Evolutionary conservation across 2,113 vertebrate genomes (phyloP).

Genomic region (Salminus brasiliensis): DNA sequence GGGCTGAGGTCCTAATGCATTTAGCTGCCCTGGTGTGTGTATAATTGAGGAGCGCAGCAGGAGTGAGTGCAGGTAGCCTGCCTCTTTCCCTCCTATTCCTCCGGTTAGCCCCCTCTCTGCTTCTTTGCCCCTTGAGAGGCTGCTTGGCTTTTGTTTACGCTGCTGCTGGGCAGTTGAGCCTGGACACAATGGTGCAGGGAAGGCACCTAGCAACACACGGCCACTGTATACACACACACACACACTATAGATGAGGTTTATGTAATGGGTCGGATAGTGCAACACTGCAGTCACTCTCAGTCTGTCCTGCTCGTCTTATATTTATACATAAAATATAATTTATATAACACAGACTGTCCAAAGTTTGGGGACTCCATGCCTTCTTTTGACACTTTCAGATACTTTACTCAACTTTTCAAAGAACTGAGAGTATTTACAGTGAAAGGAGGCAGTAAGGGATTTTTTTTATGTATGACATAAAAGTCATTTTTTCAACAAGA

Average conservation of each 20-base stretch:
- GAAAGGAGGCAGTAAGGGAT: no score
- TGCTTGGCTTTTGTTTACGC: slow-evolving; percentile 43
- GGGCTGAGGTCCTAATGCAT: slow-evolving; percentile 43
- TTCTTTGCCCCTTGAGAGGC: slow-evolving; percentile 31
- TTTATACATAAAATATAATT: no score
- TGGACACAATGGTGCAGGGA: slow-evolving; percentile 16
- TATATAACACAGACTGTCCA: no score
- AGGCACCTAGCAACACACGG: slow-evolving; percentile 13
- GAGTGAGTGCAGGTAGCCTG: slow-evolving; percentile 40
- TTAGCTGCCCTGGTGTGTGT: slow-evolving; percentile 49
- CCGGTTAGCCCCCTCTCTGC: slow-evolving; percentile 9
- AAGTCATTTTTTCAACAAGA: no score
- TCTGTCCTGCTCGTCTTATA: no score
- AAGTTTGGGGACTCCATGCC: no score
- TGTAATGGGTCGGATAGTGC: not conserved
- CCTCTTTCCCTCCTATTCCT: not conserved
- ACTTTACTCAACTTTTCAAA: no score
- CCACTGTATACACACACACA: not conserved
- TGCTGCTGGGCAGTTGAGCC: slow-evolving; percentile 33
- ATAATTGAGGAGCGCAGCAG: slow-evolving; percentile 43
- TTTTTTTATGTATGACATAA: no score
- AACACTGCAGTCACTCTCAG: not conserved
- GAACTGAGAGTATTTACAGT: no score
- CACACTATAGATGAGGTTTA: not conserved
- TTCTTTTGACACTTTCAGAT: no score